These are phyloP conservation scores for Miichthys miiuy DNA, from an alignment of 2,797 vertebrate genomes.

Conservation along the genomic window DNA sequence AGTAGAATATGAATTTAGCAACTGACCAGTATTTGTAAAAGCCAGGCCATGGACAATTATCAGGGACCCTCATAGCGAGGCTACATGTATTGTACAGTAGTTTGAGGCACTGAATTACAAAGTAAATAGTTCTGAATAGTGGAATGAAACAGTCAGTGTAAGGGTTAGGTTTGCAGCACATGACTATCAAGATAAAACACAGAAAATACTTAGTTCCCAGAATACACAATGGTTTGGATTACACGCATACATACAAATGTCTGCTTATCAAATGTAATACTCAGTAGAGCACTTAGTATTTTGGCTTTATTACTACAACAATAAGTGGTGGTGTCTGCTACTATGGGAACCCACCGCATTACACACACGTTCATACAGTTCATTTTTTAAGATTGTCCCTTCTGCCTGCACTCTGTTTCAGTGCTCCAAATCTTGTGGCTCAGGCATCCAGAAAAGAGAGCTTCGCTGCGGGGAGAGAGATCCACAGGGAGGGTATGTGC, in stretches of 20 bases:
- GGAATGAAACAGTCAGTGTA: neutral
- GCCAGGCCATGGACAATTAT: neutral
- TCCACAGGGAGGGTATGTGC: slow-evolving; percentile 83
- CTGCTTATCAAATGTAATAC: slow-evolving; percentile 33
- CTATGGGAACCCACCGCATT: slow-evolving; percentile 17
- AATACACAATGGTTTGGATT: neutral
- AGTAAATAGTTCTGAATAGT: slow-evolving; percentile 1
- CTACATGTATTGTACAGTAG: too few relatives aligned
- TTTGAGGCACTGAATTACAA: neutral
- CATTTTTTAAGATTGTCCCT: slow-evolving; percentile 47
- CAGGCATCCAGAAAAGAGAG: slow-evolving; percentile 89
- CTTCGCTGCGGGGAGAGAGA: slow-evolving; percentile 91
- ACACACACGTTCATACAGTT: slow-evolving; percentile 22
- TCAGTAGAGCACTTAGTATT: slow-evolving; percentile 3
- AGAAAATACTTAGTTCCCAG: neutral
- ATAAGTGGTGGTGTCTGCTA: slow-evolving; percentile 29
- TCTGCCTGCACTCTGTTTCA: slow-evolving; percentile 57
- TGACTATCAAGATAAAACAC: neutral
- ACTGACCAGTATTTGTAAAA: neutral
- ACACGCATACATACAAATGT: neutral
- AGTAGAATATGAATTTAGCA: neutral
- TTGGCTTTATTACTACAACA: slow-evolving; percentile 18
- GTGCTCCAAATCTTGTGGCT: slow-evolving; percentile 93
- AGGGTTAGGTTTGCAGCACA: neutral
- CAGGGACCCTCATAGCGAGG: too few relatives aligned